A percentile compares a stretch with the other conserved stretches of the same genome.
Evolutionary conservation across 2,113 vertebrate species (phyloP).

Genomic region (Syrmaticus mikado): DNA sequence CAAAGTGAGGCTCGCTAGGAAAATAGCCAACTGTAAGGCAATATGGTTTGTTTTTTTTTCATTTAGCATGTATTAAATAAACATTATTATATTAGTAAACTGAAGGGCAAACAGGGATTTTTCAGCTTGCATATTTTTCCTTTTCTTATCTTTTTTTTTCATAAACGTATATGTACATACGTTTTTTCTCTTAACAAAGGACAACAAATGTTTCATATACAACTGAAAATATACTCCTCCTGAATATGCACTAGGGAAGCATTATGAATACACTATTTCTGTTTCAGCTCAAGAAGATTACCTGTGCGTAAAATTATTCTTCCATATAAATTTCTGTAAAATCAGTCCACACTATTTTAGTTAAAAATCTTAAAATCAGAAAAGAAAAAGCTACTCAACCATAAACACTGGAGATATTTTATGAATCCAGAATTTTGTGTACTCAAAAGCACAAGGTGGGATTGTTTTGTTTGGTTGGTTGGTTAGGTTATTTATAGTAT

Average conservation of each 20-base stretch:
- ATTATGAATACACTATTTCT: not conserved
- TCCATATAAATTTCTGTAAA: not conserved
- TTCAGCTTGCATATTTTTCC: not conserved
- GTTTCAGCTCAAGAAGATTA: not conserved
- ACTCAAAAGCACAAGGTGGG: not conserved
- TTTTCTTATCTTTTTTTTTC: not conserved
- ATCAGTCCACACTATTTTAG: not conserved
- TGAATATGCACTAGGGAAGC: not conserved
- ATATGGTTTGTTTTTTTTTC: not conserved
- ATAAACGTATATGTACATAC: not conserved
- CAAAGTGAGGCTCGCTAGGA: not conserved
- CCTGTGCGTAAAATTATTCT: not conserved
- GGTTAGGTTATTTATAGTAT: not conserved
- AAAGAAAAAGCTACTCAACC: not conserved
- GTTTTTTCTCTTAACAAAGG: not conserved
- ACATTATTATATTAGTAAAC: not conserved
- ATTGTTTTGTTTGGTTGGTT: not conserved
- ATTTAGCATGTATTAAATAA: not conserved
- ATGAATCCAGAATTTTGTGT: not conserved
- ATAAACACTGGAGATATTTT: not conserved
- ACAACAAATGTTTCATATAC: not conserved
- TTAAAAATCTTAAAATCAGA: not conserved
- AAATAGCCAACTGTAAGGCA: not conserved
- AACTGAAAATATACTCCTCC: not conserved
- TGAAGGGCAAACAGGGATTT: not conserved